Evolutionary conservation across 2,113 vertebrate genomes (phyloP).

Genomic region (Lagopus leucura): DNA sequence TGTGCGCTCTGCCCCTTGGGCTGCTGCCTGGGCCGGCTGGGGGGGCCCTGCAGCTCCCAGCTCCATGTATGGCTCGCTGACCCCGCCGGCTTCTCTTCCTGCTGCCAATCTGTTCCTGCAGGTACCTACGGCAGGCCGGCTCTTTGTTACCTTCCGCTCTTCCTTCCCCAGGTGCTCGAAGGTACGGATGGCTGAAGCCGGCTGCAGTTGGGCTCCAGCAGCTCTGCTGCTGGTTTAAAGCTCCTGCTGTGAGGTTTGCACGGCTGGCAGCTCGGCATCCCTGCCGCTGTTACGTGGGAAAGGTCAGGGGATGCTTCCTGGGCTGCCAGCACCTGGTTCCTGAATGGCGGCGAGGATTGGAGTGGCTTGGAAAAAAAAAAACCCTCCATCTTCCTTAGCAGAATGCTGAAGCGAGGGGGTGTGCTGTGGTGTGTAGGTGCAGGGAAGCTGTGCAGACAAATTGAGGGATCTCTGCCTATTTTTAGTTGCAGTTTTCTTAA

Average conservation of each 20-base stretch:
- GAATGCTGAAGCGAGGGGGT: background rate
- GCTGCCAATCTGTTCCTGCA: conserved; percentile 59
- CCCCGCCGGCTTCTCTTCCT: conserved; percentile 66
- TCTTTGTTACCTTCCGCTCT: conserved; percentile 59
- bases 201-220: background rate
- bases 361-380: background rate
- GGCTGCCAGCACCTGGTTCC: background rate
- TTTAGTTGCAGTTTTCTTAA: background rate
- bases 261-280: background rate
- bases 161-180: conserved; percentile 12
- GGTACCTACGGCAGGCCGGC: conserved; percentile 47
- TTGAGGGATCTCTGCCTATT: background rate
- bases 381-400: background rate
- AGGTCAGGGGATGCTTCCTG: conserved; percentile 40
- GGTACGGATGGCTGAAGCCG: background rate
- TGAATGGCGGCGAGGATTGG: background rate
- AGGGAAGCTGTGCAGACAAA: background rate
- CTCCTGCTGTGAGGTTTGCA: background rate
- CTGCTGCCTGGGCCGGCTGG: background rate
- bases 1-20: too few relatives aligned
- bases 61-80: conserved; percentile 65
- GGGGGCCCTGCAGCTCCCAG: conserved; percentile 47
- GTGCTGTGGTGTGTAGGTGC: background rate
- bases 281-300: background rate
- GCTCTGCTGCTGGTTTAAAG: background rate